Evolutionary conservation across 2,888 invertebrate genomes (phyloP), one percentile per base, ranked within the genome.

Genomic region (Yponomeuta evonymella): DNA sequence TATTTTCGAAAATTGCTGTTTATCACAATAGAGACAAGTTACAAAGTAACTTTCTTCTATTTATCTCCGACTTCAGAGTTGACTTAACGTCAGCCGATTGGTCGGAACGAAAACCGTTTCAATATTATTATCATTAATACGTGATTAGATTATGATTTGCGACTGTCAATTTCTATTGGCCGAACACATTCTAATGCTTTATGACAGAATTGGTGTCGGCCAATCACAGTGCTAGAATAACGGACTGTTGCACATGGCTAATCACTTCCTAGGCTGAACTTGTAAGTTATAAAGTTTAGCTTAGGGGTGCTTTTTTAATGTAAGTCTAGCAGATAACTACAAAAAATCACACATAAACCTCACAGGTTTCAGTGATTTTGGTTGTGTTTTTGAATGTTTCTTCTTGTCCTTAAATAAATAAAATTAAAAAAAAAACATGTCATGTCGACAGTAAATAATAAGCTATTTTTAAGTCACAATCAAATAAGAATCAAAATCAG

Each of bases 101-200:
- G 51, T 58, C 15, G 15, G 15, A 58, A 58, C 51, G 12, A 58
- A 58, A 58, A 58, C 51, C 2, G 5, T 58, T 15, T 29, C 64
- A 64, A 64, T 64, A 29, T 29, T 64, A 23, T 29, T 64, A 64
- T 29, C 64, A 23, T 64, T 29, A 15, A 8, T 65, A 67, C 67
- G 67, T 67, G 67, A 67, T 33, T 43, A 67, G n/a, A 67, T 36
- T 67, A 67, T 43, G n/a, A 67, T 36, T 36, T 43, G 67, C 4
- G n/a, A 36, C 67, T 15, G 36, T 33, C 15, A 36, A 43, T 43
- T 67, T 3, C 67, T 6, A 67, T 67, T 67, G 67, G 67, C n/a
- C 43, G 43, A 33, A 43, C 6, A 33, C 30, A 30, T 33, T 65
- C 11, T 65, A 58, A 29, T 65, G 33, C 30, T 65, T 65, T 6